These are phyloP conservation scores for Myotis planiceps DNA, from an alignment of 2,797 vertebrate genomes.

Conservation along the genomic window DNA sequence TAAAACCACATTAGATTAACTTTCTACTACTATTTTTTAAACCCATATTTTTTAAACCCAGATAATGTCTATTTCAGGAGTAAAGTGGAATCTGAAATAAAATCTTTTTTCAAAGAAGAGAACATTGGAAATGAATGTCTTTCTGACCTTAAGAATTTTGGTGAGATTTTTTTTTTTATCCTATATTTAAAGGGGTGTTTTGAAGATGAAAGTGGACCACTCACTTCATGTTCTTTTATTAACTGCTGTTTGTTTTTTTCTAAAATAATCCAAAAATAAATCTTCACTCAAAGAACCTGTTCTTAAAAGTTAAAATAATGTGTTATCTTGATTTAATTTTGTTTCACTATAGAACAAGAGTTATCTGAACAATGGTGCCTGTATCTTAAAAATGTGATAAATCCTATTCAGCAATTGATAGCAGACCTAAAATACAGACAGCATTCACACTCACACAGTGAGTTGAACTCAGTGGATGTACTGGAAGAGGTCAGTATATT, in stretches of 20 bases:
- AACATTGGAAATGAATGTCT: constrained; percentile 86
- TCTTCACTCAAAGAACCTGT: not conserved
- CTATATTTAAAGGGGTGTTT: constrained; percentile 21
- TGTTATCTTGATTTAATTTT: constrained; percentile 77
- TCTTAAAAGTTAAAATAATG: constrained; percentile 43
- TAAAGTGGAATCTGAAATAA: constrained; percentile 89
- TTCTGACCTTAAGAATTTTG: constrained; percentile 88
- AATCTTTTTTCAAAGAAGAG: constrained; percentile 88
- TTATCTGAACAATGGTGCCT: constrained; percentile 87
- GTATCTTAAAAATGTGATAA: constrained; percentile 87
- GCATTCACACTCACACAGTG: constrained; percentile 57
- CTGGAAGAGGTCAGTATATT: constrained; percentile 90
- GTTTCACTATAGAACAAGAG: constrained; percentile 85
- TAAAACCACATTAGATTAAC: not conserved
- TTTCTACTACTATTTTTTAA: not conserved
- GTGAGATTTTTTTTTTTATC: constrained; percentile 84
- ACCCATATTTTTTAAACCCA: not conserved
- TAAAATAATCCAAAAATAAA: constrained; percentile 17
- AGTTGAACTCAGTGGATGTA: constrained; percentile 82
- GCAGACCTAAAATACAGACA: constrained; percentile 90
- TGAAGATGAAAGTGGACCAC: not conserved
- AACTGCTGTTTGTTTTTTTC: not conserved
- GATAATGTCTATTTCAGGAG: constrained; percentile 86
- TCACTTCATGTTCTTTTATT: not conserved
- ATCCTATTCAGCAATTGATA: constrained; percentile 90